A percentile compares a stretch with the other conserved stretches of the same genome.
These are phyloP conservation scores for Pristionchus maxplancki DNA, from an alignment of 2,888 invertebrate genomes.

Conservation along the genomic window DNA sequence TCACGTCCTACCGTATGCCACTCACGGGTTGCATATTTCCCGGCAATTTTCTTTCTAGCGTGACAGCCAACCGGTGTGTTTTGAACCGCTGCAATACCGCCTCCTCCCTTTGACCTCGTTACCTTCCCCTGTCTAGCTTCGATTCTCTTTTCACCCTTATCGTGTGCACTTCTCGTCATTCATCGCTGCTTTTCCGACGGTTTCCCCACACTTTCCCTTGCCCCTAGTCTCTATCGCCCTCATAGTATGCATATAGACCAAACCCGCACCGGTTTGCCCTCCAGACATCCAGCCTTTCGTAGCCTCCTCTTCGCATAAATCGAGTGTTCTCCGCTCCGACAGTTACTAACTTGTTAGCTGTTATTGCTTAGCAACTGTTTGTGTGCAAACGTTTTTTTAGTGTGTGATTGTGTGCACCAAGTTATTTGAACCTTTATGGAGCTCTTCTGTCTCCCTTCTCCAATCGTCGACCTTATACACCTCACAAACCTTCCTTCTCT, in stretches of 20 bases:
- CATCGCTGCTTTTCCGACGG: not conserved
- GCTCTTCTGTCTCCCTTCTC: not conserved
- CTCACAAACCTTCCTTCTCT: not conserved
- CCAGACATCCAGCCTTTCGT: constrained; percentile 34
- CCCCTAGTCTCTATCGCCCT: not conserved
- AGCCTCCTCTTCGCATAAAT: not conserved
- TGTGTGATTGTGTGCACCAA: constrained; percentile 16
- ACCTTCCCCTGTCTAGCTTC: not conserved
- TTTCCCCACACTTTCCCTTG: not conserved
- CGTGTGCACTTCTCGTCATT: not conserved
- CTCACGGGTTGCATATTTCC: constrained; percentile 2
- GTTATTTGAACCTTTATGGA: not conserved
- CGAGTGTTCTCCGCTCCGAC: not conserved
- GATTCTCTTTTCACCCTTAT: not conserved
- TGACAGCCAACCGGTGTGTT: constrained; percentile 35
- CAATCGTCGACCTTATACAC: constrained; percentile 22
- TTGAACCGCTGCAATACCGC: constrained; percentile 27
- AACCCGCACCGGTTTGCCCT: not conserved
- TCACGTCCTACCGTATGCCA: not conserved
- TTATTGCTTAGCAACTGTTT: constrained; percentile 25
- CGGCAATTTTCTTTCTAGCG: constrained; percentile 3
- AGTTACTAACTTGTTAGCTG: constrained; percentile 29
- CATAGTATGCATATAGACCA: not conserved
- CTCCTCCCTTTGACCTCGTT: not conserved
- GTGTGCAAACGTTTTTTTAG: not conserved